phyloP scores from a whole-genome alignment of 2,888 invertebrate genomes.

The Orgyia antiqua region DNA sequence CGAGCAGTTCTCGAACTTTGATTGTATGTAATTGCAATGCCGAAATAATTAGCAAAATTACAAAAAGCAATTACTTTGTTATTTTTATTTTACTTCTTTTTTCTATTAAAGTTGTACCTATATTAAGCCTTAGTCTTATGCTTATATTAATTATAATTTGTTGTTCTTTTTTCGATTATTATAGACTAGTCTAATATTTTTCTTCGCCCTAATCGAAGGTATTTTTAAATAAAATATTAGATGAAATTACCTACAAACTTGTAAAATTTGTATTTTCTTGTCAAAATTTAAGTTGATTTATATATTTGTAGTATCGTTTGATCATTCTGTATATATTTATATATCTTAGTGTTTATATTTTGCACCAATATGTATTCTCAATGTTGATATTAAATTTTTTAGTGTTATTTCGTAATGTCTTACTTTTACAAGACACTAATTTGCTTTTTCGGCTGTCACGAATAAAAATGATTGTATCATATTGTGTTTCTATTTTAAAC shows the following conservation, averaged over 20 bases:
- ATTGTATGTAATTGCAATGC: constrained; percentile 1
- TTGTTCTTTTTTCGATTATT: no score
- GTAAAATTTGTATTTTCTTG: no score
- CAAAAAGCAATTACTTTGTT: background rate
- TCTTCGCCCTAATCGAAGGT: no score
- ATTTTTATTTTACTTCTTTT: background rate
- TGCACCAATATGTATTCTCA: constrained; percentile 35
- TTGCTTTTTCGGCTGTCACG: constrained; percentile 34
- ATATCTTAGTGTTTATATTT: constrained; percentile 28
- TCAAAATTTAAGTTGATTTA: no score
- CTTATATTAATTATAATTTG: no score
- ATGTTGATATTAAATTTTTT: constrained; percentile 42
- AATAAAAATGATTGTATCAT: constrained; percentile 34
- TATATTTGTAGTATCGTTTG: no score
- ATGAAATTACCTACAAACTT: no score
- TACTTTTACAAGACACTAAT: constrained; percentile 35
- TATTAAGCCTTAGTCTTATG: background rate
- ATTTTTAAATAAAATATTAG: no score
- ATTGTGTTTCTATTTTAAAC: constrained; percentile 7
- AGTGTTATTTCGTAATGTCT: constrained; percentile 36
- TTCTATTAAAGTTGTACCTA: background rate
- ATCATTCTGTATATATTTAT: constrained; percentile 1
- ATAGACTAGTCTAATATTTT: no score
- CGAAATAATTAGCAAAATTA: background rate
- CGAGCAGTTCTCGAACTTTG: background rate